Evolutionary conservation across 2,888 invertebrate species (phyloP).

Genomic region (Coelopa pilipes): DNA sequence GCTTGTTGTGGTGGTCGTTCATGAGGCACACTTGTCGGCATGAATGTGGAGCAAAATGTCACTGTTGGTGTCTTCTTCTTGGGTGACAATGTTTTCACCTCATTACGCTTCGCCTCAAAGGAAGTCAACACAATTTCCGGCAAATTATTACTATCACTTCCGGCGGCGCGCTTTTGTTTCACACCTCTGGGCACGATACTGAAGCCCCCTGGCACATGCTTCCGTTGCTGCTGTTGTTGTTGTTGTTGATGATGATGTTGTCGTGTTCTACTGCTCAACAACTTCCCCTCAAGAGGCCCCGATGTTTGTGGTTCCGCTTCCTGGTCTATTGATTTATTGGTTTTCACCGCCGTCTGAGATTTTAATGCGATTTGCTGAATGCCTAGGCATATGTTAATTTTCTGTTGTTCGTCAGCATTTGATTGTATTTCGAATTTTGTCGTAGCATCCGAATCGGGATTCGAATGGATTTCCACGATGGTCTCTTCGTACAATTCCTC

Average conservation of each 20-base stretch:
- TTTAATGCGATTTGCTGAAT: slow-evolving; percentile 54
- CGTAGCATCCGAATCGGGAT: not conserved
- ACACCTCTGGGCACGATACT: slow-evolving; percentile 52
- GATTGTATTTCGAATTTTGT: too few relatives aligned
- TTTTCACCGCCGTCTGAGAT: slow-evolving; percentile 38
- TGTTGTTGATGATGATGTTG: slow-evolving; percentile 17
- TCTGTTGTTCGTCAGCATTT: not conserved
- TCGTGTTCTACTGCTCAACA: slow-evolving; percentile 7
- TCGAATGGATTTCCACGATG: slow-evolving; percentile 6
- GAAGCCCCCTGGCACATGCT: slow-evolving; percentile 42
- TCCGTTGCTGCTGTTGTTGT: slow-evolving; percentile 32
- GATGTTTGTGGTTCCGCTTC: slow-evolving; percentile 36
- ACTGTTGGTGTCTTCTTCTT: slow-evolving; percentile 27
- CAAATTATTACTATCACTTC: slow-evolving; percentile 45
- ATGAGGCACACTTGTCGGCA: not conserved
- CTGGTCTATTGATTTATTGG: slow-evolving; percentile 47
- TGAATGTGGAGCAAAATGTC: slow-evolving; percentile 28
- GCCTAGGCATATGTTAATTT: slow-evolving; percentile 48
- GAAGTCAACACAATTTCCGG: slow-evolving; percentile 56
- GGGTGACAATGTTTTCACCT: slow-evolving; percentile 24
- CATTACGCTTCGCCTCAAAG: slow-evolving; percentile 41
- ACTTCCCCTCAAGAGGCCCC: slow-evolving; percentile 9
- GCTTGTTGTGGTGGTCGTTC: not conserved
- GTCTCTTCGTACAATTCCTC: slow-evolving; percentile 37
- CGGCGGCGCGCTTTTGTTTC: slow-evolving; percentile 33